These are phyloP conservation scores for Nothoprocta perdicaria DNA, from an alignment of 2,113 vertebrate genomes.

Conservation along the genomic window DNA sequence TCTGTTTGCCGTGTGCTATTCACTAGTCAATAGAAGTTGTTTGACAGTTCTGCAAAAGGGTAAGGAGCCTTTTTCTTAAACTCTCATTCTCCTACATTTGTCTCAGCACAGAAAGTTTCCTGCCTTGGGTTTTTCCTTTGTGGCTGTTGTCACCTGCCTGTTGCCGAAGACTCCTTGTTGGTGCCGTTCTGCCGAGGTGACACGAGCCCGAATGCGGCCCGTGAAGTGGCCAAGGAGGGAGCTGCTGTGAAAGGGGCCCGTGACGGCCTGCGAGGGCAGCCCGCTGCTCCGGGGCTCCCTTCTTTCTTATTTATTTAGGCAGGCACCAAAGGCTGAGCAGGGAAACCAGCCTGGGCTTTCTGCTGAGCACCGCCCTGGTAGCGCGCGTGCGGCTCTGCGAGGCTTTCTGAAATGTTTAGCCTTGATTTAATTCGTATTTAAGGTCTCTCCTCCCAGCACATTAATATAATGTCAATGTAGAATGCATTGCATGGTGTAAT, in stretches of 20 bases:
- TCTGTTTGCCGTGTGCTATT: conserved; percentile 77
- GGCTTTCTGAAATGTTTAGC: conserved; percentile 61
- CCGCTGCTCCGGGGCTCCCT: not conserved
- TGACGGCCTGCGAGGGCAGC: not conserved
- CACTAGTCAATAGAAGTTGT: conserved; percentile 68
- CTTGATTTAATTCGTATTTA: conserved; percentile 71
- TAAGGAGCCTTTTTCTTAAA: conserved; percentile 67
- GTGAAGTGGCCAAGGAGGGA: conserved; percentile 37
- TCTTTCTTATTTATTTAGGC: conserved; percentile 52
- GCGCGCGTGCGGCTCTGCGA: not conserved
- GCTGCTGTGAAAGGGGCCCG: not conserved
- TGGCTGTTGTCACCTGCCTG: conserved; percentile 42
- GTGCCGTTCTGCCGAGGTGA: not conserved
- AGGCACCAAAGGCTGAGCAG: not conserved
- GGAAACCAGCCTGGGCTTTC: conserved; percentile 5
- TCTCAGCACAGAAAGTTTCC: conserved; percentile 67
- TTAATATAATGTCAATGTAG: conserved; percentile 73
- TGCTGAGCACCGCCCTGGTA: conserved; percentile 45
- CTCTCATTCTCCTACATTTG: conserved; percentile 62
- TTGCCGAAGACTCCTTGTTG: not conserved
- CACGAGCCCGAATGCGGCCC: not conserved
- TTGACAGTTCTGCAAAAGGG: conserved; percentile 65
- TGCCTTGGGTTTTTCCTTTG: conserved; percentile 32
- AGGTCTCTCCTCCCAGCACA: conserved; percentile 67
- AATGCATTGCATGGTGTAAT: conserved; percentile 66